Conservation (phyloP, 2,888 invertebrate species). For the Mellilla xanthometata region DNA sequence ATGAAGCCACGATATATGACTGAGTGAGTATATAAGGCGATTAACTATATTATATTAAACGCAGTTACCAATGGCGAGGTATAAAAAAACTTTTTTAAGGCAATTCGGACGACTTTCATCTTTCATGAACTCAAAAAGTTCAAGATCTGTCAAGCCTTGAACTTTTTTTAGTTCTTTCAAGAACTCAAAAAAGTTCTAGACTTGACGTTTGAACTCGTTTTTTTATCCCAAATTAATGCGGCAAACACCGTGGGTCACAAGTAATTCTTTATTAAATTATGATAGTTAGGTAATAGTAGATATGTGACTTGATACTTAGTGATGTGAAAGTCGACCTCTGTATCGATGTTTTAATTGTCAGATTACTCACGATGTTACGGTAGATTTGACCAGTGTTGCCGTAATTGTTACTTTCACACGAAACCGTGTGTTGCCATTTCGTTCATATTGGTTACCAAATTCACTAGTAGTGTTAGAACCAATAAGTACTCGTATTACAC, state of each 20-base stretch:
- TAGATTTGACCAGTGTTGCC: slow-evolving; percentile 17
- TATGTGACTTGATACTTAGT: no score
- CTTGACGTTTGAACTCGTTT: no score
- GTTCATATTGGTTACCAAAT: background rate
- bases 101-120: slow-evolving; percentile 16
- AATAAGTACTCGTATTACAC: no score
- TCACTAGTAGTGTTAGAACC: no score
- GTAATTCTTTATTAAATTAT: no score
- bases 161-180: no score
- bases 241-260: no score
- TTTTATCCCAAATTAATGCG: no score
- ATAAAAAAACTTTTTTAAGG: slow-evolving; percentile 23
- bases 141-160: no score
- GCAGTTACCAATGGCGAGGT: slow-evolving; percentile 18
- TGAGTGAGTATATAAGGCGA: slow-evolving; percentile 12
- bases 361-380: slow-evolving; percentile 22
- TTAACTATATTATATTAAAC: slow-evolving; percentile 22
- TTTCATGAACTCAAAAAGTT: slow-evolving; percentile 4
- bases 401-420: slow-evolving; percentile 20
- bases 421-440: slow-evolving; percentile 1
- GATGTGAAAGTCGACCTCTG: slow-evolving; percentile 26
- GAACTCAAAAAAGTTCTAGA: no score
- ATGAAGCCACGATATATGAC: no score
- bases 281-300: no score
- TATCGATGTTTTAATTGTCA: slow-evolving; percentile 19